phyloP scores from a whole-genome alignment of 35 echinoderm and acorn worm species.

The Acanthaster planci region DNA sequence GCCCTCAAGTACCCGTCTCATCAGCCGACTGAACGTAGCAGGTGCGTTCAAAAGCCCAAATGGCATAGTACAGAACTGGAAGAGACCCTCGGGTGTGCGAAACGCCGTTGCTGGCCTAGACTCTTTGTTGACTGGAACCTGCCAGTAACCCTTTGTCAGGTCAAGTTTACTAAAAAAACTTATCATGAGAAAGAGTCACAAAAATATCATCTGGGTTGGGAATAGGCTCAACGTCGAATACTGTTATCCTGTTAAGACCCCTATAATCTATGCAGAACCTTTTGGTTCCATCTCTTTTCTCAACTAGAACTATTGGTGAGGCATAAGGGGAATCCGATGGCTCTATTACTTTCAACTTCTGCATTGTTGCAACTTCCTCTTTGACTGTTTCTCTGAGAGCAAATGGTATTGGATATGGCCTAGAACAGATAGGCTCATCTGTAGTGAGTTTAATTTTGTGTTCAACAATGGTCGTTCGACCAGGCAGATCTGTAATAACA shows the following conservation, averaged over 20 bases:
- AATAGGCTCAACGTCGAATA: conserved; percentile 53
- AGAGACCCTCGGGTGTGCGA: conserved; percentile 39
- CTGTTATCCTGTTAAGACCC: conserved; percentile 41
- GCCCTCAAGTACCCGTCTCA: conserved; percentile 36
- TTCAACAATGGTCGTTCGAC: conserved; percentile 15
- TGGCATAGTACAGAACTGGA: conserved; percentile 46
- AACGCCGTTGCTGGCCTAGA: conserved; percentile 38
- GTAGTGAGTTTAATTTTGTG: background rate
- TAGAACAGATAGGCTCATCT: conserved; percentile 6
- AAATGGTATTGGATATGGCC: conserved; percentile 56
- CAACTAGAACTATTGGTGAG: conserved; percentile 61
- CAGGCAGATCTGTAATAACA: conserved; percentile 49
- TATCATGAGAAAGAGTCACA: conserved; percentile 14
- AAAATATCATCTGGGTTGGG: conserved; percentile 58
- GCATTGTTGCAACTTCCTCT: conserved; percentile 44
- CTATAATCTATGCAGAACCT: conserved; percentile 58
- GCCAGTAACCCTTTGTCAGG: conserved; percentile 69
- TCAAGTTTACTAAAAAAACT: conserved; percentile 59
- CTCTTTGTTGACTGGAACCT: conserved; percentile 31
- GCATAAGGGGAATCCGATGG: conserved; percentile 44
- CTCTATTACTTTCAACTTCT: conserved; percentile 53
- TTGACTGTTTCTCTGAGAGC: conserved; percentile 38
- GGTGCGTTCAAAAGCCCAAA: conserved; percentile 49
- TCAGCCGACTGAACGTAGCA: conserved; percentile 51
- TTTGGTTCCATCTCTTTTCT: conserved; percentile 69